Evolutionary conservation across 2,888 invertebrate genomes (phyloP).

Genomic region (Dinocampus coccinellae): DNA sequence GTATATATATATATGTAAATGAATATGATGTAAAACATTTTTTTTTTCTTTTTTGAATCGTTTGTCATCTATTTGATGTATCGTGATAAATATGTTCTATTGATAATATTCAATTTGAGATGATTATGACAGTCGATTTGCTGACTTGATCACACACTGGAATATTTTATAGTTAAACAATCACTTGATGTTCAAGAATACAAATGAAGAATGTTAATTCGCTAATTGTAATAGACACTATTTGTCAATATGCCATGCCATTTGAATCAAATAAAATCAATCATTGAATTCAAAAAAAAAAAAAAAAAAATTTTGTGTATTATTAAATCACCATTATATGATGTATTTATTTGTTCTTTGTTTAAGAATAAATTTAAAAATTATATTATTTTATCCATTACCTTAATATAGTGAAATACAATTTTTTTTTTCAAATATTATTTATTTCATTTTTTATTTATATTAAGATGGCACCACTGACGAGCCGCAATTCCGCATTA

Average conservation of each 20-base stretch:
- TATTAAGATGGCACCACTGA: background rate
- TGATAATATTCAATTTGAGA: background rate
- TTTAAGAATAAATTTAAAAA: too few species aligned
- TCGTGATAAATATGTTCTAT: constrained; percentile 19
- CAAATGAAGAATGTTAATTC: constrained; percentile 1
- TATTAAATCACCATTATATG: background rate
- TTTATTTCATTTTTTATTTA: background rate
- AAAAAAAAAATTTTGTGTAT: too few species aligned
- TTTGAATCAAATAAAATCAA: constrained; percentile 47
- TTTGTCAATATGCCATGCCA: constrained; percentile 30
- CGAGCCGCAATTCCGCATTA: background rate
- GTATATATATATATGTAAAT: background rate
- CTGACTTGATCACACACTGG: background rate
- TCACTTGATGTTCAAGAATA: background rate
- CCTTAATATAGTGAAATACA: too few species aligned
- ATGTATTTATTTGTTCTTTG: too few species aligned
- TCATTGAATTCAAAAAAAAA: constrained; percentile 50
- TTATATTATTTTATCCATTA: too few species aligned
- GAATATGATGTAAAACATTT: background rate
- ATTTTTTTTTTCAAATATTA: too few species aligned
- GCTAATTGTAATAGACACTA: constrained; percentile 23
- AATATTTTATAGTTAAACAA: background rate
- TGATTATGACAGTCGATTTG: constrained; percentile 9
- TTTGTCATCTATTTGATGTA: constrained; percentile 22
- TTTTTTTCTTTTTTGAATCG: too few species aligned